Evolutionary conservation across 2,888 invertebrate genomes (phyloP).

Genomic region (Asteroscopus sphinx): DNA sequence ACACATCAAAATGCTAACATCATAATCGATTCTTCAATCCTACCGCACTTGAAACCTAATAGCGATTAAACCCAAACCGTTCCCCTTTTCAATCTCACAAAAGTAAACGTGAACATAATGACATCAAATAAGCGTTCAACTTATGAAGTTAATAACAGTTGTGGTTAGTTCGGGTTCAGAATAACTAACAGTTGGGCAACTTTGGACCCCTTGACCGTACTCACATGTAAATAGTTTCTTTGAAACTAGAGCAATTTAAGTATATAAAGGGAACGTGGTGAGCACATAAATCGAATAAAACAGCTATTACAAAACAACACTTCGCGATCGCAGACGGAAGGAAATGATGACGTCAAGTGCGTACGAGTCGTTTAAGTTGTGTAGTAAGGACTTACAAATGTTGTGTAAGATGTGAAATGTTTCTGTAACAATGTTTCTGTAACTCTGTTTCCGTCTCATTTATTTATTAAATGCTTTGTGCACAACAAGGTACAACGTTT

Average conservation of each 20-base stretch:
- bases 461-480: too few relatives aligned
- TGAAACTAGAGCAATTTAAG: constrained; percentile 63
- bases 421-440: constrained; percentile 9
- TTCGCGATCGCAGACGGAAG: constrained; percentile 22
- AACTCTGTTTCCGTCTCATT: constrained; percentile 4
- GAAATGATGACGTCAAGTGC: constrained; percentile 28
- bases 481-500: too few relatives aligned
- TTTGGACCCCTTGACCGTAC: constrained; percentile 60
- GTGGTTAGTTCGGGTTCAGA: constrained; percentile 53
- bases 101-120: constrained; percentile 43
- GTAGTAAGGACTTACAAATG: constrained; percentile 5
- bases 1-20: background rate
- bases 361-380: constrained; percentile 15
- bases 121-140: constrained; percentile 54
- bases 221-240: constrained; percentile 67
- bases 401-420: constrained; percentile 7
- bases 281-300: constrained; percentile 62
- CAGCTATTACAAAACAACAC: constrained; percentile 46
- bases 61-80: constrained; percentile 12
- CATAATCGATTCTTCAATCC: constrained; percentile 5
- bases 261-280: constrained; percentile 51
- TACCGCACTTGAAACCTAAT: constrained; percentile 17
- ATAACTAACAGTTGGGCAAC: constrained; percentile 46
- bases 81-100: constrained; percentile 24
- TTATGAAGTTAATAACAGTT: constrained; percentile 54